These are phyloP conservation scores for Kryptolebias ocellatus DNA, from an alignment of 2,797 vertebrate species.

Conservation along the genomic window DNA sequence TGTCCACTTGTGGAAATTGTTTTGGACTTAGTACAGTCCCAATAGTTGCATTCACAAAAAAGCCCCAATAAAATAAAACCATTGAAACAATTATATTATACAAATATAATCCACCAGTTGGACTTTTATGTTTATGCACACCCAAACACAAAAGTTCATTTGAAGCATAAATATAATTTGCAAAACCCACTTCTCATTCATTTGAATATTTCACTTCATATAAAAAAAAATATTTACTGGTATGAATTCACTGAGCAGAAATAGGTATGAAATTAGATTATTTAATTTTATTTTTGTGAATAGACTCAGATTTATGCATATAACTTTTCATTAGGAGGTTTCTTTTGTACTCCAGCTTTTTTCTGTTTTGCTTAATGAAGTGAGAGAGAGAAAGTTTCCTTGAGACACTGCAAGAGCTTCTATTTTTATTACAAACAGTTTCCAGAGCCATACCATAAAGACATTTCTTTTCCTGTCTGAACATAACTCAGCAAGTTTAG, in stretches of 20 bases:
- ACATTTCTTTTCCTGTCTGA: not conserved
- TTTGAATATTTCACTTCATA: no score
- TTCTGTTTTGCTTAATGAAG: not conserved
- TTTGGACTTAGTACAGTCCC: no score
- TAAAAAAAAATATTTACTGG: no score
- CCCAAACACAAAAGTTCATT: no score
- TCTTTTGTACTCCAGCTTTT: not conserved
- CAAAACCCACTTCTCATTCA: no score
- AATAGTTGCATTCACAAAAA: not conserved
- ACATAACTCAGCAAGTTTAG: not conserved
- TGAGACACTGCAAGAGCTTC: not conserved
- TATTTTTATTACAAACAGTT: not conserved
- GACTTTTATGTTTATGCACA: no score
- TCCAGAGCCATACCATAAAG: not conserved
- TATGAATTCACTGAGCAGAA: not conserved
- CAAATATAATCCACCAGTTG: no score
- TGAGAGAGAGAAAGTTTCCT: not conserved
- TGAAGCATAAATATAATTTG: no score
- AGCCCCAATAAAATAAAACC: not conserved
- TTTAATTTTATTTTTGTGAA: not conserved
- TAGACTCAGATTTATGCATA: not conserved
- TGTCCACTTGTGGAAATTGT: no score
- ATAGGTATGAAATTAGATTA: not conserved
- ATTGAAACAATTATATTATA: no score
- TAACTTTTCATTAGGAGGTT: not conserved